Evolutionary conservation across 2,113 vertebrate species (phyloP).

Genomic region (Macaca nemestrina): DNA sequence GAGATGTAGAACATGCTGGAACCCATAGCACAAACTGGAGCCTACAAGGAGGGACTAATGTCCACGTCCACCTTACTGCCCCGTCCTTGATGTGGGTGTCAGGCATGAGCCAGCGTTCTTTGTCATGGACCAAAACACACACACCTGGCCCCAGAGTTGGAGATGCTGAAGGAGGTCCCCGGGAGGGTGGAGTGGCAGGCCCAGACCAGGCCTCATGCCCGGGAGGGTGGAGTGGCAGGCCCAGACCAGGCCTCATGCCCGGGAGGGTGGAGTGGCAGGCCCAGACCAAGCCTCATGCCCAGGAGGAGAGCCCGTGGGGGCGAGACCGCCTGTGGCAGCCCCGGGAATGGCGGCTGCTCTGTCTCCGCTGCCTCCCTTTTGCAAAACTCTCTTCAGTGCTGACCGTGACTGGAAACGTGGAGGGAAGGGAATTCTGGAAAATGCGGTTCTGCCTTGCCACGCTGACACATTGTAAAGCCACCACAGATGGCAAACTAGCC

Average conservation of each 20-base stretch:
- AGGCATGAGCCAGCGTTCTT: not conserved
- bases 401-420: not conserved
- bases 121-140: not conserved
- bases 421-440: not conserved
- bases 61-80: not conserved
- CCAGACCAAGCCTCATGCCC: not conserved
- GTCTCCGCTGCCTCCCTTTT: not conserved
- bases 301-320: not conserved
- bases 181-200: rapidly evolving
- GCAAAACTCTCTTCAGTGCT: not conserved
- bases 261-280: rapidly evolving
- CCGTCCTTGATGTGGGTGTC: not conserved
- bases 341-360: not conserved
- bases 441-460: not conserved
- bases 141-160: not conserved
- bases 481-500: not conserved
- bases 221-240: rapidly evolving
- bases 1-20: not conserved
- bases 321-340: rapidly evolving
- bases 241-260: not conserved
- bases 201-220: not conserved
- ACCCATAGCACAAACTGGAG: too few species aligned
- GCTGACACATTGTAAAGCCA: not conserved
- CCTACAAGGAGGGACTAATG: not conserved
- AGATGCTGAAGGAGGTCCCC: not conserved